Base-by-base conservation (phyloP, 23 tunicate species). In the Trididemnum nubilum region DNA sequence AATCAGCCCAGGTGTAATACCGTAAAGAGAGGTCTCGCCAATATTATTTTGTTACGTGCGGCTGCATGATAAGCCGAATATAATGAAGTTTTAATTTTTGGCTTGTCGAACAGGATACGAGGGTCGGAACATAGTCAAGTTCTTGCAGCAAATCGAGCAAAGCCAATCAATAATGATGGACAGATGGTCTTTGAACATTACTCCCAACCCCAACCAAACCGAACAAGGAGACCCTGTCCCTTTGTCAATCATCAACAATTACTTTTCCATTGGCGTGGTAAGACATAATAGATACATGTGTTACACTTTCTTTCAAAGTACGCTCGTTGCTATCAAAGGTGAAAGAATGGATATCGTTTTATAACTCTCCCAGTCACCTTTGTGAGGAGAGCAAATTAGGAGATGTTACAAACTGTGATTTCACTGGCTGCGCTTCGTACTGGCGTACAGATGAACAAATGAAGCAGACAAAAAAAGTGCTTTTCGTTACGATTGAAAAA, bases 191-290 rank as follows among this genome's bases (percentile, higher is more conserved):
- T 51, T 90, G 7, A 80, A 80, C 27, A 84, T 90, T n/a, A 76
- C 81, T 1, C 67, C 81, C 4, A 51, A 75, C 34, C 71, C 39
- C 19, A 71, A 52, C 60, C 27, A 36, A 31, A 9, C 79, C 21
- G 88, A 83, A 70, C 63, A 71, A 31, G 96, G 96, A 29, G 96
- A 90, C 81, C 96, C 96, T 15, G 89, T 90, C 2, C 96, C 96
- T 33, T 60, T 90, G 33, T 81, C 88, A 9, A 90, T 90, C 60
- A 84, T 90, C 89, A 90, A 90, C 77, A 90, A 90, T 34, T 90
- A 90, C 61, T 90, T 90, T 65, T 90, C 96, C 0, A 81, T 90
- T 50, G 96, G 89, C 37, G 96, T 90, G 96, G 96, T 90, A 64
- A 63, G 96, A 7, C 54, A n/a, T n/a, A n/a, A n/a, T n/a, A n/a